These are phyloP conservation scores for Exaiptasia diaphana DNA, from an alignment of 64 coral and sea anemone species.

Conservation along the genomic window DNA sequence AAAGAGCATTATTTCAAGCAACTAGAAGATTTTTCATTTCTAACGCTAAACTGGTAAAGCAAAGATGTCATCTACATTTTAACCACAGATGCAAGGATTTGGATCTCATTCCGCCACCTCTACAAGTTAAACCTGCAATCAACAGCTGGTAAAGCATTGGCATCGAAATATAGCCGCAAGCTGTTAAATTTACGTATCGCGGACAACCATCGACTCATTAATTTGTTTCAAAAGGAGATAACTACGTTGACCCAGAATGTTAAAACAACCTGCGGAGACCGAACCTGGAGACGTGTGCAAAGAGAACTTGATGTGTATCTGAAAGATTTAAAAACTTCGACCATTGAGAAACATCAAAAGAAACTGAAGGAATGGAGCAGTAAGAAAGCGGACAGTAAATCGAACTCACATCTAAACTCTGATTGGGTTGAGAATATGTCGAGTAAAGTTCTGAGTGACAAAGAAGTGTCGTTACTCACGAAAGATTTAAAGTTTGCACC, in stretches of 20 bases:
- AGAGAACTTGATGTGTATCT: neutral
- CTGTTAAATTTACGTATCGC: neutral
- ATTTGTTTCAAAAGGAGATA: neutral
- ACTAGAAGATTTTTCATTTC: too few relatives aligned
- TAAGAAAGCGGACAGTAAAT: too few relatives aligned
- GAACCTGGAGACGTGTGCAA: neutral
- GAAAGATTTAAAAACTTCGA: neutral
- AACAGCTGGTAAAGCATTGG: neutral
- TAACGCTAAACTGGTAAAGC: too few relatives aligned
- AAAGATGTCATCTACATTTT: too few relatives aligned
- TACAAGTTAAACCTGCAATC: too few relatives aligned
- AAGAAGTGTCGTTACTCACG: neutral
- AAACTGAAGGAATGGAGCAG: neutral
- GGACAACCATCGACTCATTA: neutral
- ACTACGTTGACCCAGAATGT: neutral
- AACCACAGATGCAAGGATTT: too few relatives aligned
- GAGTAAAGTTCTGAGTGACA: neutral
- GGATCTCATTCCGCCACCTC: too few relatives aligned
- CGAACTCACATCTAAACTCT: neutral
- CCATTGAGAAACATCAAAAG: neutral
- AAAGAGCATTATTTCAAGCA: too few relatives aligned
- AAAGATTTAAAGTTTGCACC: slow-evolving; percentile 18
- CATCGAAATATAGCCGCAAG: neutral
- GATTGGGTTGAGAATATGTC: slow-evolving; percentile 15
- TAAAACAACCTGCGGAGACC: neutral